Percentiles rank a stretch among this genome's conserved stretches.
phyloP scores from a whole-genome alignment of 2,113 vertebrate genomes.

The Ammodytes dubius region DNA sequence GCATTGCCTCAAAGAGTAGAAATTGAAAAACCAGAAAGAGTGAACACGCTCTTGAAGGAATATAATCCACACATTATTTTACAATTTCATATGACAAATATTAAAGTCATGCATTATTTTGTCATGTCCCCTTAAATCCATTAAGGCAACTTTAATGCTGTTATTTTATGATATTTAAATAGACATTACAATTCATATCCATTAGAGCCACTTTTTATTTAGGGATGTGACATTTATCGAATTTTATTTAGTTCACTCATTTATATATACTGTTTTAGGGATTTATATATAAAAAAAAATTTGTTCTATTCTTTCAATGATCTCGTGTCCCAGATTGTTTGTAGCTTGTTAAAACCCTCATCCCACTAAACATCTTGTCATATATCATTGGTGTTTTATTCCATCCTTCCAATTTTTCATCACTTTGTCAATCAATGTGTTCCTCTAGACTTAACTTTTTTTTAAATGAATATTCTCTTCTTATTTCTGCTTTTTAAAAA shows the following conservation, averaged over 20 bases:
- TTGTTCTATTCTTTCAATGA: too few species aligned
- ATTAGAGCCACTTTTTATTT: background rate
- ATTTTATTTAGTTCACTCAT: background rate
- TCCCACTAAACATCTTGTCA: too few species aligned
- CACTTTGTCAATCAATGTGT: too few species aligned
- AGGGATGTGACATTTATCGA: background rate
- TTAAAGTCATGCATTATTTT: background rate
- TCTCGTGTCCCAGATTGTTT: too few species aligned
- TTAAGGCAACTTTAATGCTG: background rate
- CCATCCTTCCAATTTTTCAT: too few species aligned
- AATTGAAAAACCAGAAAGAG: background rate
- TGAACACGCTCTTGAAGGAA: background rate
- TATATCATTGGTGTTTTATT: too few species aligned
- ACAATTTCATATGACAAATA: background rate
- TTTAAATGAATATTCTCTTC: too few species aligned
- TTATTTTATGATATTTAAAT: too few species aligned
- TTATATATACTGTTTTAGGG: background rate
- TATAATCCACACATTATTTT: background rate
- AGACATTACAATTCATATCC: background rate
- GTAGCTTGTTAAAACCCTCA: too few species aligned
- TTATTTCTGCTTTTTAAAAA: too few species aligned
- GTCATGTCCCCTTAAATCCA: background rate
- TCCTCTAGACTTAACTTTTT: too few species aligned
- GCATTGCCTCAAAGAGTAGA: background rate
- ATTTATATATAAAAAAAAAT: too few species aligned